Evolutionary conservation across 2,888 invertebrate genomes (phyloP), one percentile per base, ranked within the genome.

Genomic region (Ennomos erosarius): DNA sequence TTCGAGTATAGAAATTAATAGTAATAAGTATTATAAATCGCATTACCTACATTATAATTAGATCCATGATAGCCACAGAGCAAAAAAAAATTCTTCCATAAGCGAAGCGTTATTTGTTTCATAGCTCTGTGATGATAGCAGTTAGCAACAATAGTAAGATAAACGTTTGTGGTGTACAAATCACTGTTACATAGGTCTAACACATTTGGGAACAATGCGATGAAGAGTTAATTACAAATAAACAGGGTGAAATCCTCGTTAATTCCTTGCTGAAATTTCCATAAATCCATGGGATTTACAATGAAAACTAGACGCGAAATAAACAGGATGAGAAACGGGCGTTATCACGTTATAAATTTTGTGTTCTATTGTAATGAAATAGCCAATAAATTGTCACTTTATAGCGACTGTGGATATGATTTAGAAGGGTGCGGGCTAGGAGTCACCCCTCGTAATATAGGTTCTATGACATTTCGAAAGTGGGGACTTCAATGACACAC

Each of bases 281-380:
- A 64, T 66, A 72, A 76, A 71, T 73, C 78, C 73, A 63, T 10
- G 54, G 65, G 78, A 78, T 81, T 80, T 80, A 77, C 80, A 67
- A 70, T 64, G 67, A 73, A 82, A 81, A 79, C 76, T 71, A 70
- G 67, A 75, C 65, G 70, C 62, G 71, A 75, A 79, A 82, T 80
- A 79, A 81, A 82, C 77, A 70, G 67, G 64, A 79, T 78, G 75
- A 78, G 79, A 82, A 82, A 79, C 69, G 76, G 71, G 78, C 79
- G 79, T 92, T 90, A 88, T 84, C 91, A 90, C 90, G 80, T 86
- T 73, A 88, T 92, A 91, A 90, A 91, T 90, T 85, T 82, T 78
- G 76, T 71, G 69, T 66, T 65, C 80, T 73, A 82, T 92, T 90
- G 87, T 91, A 73, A 77, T 79, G 77, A 78, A 83, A 87, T 86